phyloP scores from a whole-genome alignment of 2,888 invertebrate genomes.

The Brenthis daphne region DNA sequence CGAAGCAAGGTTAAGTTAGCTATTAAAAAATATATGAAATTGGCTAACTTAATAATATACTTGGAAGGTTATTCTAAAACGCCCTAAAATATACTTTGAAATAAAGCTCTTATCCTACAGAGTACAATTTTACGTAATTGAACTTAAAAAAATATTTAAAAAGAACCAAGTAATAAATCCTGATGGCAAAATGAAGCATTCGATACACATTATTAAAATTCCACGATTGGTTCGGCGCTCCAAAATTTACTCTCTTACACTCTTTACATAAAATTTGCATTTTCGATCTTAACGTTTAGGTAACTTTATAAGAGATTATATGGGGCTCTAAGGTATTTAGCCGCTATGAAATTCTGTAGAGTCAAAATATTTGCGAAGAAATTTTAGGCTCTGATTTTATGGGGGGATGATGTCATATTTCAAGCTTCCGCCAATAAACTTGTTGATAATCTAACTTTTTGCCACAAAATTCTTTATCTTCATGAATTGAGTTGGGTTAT shows the following conservation, averaged over 20 bases:
- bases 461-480: slow-evolving; percentile 22
- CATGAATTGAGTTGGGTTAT: slow-evolving; percentile 20
- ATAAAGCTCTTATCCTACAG: not conserved
- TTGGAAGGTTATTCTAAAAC: too few species aligned
- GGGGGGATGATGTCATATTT: slow-evolving; percentile 26
- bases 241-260: slow-evolving; percentile 62
- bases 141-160: slow-evolving; percentile 2
- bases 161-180: not conserved
- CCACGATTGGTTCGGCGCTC: slow-evolving; percentile 44
- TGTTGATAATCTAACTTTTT: slow-evolving; percentile 37
- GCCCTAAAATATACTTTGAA: too few species aligned
- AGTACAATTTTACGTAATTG: slow-evolving; percentile 6
- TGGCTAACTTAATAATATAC: too few species aligned
- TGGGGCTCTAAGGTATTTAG: slow-evolving; percentile 50
- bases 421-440: slow-evolving; percentile 31
- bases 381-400: slow-evolving; percentile 30
- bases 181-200: slow-evolving; percentile 60
- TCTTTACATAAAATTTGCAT: slow-evolving; percentile 79
- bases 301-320: slow-evolving; percentile 62
- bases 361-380: slow-evolving; percentile 48
- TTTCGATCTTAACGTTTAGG: slow-evolving; percentile 65
- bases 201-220: slow-evolving; percentile 72
- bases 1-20: too few species aligned
- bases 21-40: too few species aligned
- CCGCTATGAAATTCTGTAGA: slow-evolving; percentile 50